A percentile compares a stretch with the other conserved stretches of the same genome.
phyloP scores from a whole-genome alignment of 2,797 vertebrate species.

The Diglossa cyanea region DNA sequence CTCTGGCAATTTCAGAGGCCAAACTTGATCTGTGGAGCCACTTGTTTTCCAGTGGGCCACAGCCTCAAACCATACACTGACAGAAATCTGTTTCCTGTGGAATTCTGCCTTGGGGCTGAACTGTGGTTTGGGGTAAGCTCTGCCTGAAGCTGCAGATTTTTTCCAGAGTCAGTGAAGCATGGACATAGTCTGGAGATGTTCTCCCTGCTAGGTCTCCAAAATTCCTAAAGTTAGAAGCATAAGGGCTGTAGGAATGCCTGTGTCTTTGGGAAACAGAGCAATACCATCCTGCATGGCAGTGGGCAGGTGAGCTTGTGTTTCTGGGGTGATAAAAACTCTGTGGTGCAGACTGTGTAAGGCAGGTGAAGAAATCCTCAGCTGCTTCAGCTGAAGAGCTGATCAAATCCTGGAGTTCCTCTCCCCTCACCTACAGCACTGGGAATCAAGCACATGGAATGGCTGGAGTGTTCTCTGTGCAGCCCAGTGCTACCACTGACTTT shows the following conservation, averaged over 20 bases:
- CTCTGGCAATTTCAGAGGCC: neutral
- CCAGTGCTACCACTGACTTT: neutral
- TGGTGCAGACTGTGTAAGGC: neutral
- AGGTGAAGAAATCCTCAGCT: neutral
- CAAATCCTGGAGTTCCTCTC: neutral
- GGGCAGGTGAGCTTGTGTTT: neutral
- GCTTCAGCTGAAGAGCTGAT: neutral
- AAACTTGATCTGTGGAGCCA: neutral
- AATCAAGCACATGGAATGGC: neutral
- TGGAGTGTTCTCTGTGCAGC: accelerated
- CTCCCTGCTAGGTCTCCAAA: neutral
- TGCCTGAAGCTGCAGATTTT: neutral
- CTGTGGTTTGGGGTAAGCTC: neutral
- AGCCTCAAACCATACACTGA: accelerated
- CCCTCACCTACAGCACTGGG: neutral
- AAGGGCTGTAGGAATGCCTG: neutral
- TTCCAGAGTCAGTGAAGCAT: neutral
- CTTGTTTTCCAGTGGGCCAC: neutral
- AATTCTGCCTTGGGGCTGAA: neutral
- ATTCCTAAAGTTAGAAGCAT: neutral
- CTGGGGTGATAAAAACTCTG: neutral
- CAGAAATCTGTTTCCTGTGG: neutral
- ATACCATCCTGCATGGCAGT: neutral
- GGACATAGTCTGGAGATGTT: neutral
- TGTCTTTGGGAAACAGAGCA: neutral